These are phyloP conservation scores for Acanthochromis polyacanthus DNA, from an alignment of 2,113 vertebrate genomes.

Conservation along the genomic window DNA sequence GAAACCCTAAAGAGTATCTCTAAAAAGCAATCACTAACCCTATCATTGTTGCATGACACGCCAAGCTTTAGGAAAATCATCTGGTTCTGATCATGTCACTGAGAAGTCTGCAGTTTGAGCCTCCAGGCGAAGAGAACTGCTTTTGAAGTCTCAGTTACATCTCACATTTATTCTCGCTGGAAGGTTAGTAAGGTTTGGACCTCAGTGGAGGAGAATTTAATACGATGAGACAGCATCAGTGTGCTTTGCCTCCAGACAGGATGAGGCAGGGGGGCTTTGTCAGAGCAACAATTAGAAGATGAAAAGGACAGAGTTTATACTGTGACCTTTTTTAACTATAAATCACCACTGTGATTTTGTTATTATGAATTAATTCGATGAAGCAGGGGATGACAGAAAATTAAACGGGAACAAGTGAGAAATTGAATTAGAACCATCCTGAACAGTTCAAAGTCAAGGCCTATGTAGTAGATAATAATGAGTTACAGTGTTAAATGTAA, in stretches of 20 bases:
- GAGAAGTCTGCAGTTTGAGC: conserved; percentile 1
- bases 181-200: conserved; percentile 19
- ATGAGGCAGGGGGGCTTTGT: neutral
- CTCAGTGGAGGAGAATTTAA: conserved; percentile 32
- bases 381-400: neutral
- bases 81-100: neutral
- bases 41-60: conserved; percentile 6
- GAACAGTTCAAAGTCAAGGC: no score
- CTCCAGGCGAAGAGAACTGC: conserved; percentile 25
- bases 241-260: conserved; percentile 9
- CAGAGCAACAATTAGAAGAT: conserved; percentile 31
- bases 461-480: no score
- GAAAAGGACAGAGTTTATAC: neutral
- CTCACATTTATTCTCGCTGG: conserved; percentile 32
- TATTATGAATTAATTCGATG: neutral
- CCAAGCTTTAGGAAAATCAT: neutral
- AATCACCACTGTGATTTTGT: neutral
- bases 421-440: no score
- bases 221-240: conserved; percentile 28
- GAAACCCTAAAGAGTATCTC: neutral
- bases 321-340: neutral
- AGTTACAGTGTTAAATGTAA: no score
- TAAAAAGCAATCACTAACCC: neutral
- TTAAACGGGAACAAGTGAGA: no score
- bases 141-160: conserved; percentile 49